Conservation (phyloP, 2,113 vertebrate species). For the Marcusenius ussheri region DNA sequence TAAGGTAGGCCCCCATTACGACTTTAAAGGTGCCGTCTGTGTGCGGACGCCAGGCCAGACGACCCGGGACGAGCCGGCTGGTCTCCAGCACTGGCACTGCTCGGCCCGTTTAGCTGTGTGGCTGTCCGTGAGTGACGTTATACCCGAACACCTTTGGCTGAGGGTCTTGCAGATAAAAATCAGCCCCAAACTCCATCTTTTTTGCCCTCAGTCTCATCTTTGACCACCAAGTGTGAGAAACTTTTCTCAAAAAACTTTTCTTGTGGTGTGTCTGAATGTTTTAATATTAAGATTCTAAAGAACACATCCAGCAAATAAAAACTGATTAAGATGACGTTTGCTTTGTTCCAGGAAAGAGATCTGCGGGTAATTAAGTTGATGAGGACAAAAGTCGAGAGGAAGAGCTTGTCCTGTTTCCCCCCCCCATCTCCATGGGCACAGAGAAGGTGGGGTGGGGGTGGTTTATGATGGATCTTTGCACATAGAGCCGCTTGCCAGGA, state of each 20-base stretch:
- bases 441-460: background rate
- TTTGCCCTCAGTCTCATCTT: background rate
- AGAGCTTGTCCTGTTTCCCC: background rate
- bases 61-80: background rate
- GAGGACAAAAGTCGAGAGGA: background rate
- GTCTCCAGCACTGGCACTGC: background rate
- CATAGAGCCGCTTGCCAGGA: background rate
- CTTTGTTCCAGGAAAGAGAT: constrained; percentile 58
- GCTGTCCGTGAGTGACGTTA: constrained; percentile 25
- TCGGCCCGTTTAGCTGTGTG: constrained; percentile 35
- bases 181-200: background rate
- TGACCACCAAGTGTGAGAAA: background rate
- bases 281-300: background rate
- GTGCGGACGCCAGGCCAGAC: background rate
- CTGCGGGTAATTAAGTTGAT: constrained; percentile 51
- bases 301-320: background rate
- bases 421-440: background rate
- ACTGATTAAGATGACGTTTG: background rate
- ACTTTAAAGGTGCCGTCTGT: background rate
- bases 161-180: background rate
- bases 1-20: constrained; percentile 66
- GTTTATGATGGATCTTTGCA: background rate
- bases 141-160: background rate
- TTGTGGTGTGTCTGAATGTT: background rate
- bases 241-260: background rate